Conservation (phyloP, 1,140 invertebrate genomes). For the Bombus terrestris region DNA sequence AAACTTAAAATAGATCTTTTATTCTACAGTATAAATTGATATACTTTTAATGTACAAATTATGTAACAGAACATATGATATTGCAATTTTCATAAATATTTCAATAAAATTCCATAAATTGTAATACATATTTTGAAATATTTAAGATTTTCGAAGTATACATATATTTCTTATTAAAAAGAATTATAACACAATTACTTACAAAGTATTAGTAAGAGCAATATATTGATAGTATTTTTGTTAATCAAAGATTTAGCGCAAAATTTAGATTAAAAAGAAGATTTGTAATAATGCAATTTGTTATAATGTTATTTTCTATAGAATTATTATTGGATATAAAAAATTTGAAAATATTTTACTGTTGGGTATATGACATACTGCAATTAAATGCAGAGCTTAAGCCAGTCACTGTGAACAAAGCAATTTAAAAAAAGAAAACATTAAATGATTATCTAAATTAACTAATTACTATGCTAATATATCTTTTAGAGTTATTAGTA, state of each 20-base stretch:
- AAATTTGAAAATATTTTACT: conserved; percentile 1
- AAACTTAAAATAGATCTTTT: conserved; percentile 35
- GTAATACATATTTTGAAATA: not conserved
- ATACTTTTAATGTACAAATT: conserved; percentile 27
- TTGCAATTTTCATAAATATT: not conserved
- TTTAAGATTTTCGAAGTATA: not conserved
- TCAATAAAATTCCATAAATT: conserved; percentile 8
- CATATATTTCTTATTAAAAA: not conserved
- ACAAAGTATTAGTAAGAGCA: conserved; percentile 19
- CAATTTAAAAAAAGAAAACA: conserved; percentile 60
- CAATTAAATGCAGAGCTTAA: conserved; percentile 82
- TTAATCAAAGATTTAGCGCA: conserved; percentile 5
- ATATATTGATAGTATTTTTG: conserved; percentile 2
- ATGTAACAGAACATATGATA: conserved; percentile 1
- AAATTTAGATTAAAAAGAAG: conserved; percentile 2
- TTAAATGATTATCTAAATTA: conserved; percentile 43
- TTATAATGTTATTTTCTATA: not conserved
- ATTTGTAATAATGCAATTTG: not conserved
- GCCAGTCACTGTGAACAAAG: conserved; percentile 80
- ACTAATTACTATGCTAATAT: conserved; percentile 14
- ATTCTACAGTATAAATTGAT: conserved; percentile 44
- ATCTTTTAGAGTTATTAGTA: not conserved
- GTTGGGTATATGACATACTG: conserved; percentile 77
- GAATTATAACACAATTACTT: not conserved
- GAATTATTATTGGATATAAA: not conserved